A percentile compares a stretch with the other conserved stretches of the same genome.
These are phyloP conservation scores for Rhynchotus rufescens DNA, from an alignment of 2,797 vertebrate species.

Conservation along the genomic window DNA sequence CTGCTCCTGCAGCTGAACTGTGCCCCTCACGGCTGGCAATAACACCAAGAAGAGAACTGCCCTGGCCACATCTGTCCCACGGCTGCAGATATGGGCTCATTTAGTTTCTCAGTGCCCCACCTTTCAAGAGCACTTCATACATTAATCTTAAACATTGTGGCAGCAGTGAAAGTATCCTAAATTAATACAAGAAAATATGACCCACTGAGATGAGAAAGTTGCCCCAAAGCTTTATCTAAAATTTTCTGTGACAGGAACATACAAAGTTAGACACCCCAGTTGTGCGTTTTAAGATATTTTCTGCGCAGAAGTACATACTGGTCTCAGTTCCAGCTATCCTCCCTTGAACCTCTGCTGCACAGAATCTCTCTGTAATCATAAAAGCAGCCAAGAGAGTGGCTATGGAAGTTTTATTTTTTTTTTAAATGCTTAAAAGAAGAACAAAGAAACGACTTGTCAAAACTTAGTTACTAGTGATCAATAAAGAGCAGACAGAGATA, in stretches of 20 bases:
- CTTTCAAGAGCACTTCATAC: neutral
- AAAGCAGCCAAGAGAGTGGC: neutral
- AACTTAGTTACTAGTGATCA: slow-evolving; percentile 84
- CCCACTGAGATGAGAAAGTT: neutral
- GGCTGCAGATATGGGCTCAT: neutral
- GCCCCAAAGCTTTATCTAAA: neutral
- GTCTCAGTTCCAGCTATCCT: neutral
- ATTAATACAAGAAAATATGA: neutral
- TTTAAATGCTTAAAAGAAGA: slow-evolving; percentile 59
- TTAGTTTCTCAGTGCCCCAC: neutral
- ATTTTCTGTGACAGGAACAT: neutral
- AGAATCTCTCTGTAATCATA: slow-evolving; percentile 22
- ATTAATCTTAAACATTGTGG: neutral
- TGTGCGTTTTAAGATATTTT: neutral
- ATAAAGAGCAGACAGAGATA: slow-evolving; percentile 80
- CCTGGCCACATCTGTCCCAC: neutral
- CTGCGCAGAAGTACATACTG: neutral
- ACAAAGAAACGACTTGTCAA: slow-evolving; percentile 78
- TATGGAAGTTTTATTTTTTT: neutral
- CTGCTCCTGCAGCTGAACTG: neutral
- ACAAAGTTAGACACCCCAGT: neutral
- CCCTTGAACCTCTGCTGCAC: neutral
- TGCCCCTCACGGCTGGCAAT: neutral
- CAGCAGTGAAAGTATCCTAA: neutral
- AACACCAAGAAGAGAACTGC: neutral